Percentiles rank a stretch among this genome's conserved stretches.
phyloP scores from a whole-genome alignment of 2,888 invertebrate genomes.

The Zaprionus obscuricornis region DNA sequence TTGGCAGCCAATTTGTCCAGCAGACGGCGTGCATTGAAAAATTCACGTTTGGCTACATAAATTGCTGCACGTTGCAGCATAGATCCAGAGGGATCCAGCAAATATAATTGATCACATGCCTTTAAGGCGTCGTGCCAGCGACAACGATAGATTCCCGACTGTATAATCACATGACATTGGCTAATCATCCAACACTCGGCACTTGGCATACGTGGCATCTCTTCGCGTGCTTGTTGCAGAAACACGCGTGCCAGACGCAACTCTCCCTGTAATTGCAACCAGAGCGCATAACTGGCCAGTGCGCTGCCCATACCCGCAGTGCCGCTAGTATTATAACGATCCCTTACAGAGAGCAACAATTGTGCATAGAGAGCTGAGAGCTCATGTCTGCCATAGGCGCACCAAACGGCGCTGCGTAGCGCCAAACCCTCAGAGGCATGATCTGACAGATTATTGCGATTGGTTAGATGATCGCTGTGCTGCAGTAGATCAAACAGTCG shows the following conservation, averaged over 20 bases:
- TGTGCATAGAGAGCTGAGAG: conserved; percentile 92
- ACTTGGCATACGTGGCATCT: conserved; percentile 87
- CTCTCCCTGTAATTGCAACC: conserved; percentile 84
- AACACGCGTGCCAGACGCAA: conserved; percentile 86
- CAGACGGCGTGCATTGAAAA: conserved; percentile 79
- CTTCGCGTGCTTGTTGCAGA: conserved; percentile 86
- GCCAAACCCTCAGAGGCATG: conserved; percentile 91
- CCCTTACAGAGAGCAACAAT: conserved; percentile 90
- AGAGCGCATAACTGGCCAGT: conserved; percentile 87
- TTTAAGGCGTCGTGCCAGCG: conserved; percentile 89
- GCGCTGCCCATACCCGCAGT: conserved; percentile 89
- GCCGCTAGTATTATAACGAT: conserved; percentile 86
- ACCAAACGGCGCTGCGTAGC: conserved; percentile 93
- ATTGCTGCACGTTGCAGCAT: conserved; percentile 84
- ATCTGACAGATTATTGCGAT: conserved; percentile 92
- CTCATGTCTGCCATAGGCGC: conserved; percentile 93
- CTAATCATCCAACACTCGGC: conserved; percentile 88
- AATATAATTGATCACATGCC: conserved; percentile 87
- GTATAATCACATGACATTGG: conserved; percentile 85
- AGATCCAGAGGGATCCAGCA: conserved; percentile 88
- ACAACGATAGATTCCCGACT: conserved; percentile 83
- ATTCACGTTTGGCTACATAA: conserved; percentile 82
- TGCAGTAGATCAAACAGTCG: conserved; percentile 88
- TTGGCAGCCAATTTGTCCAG: conserved; percentile 70
- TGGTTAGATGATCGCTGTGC: conserved; percentile 93